These are phyloP conservation scores for Illadopsis cleaveri DNA, from an alignment of 2,113 vertebrate genomes.

Conservation along the genomic window DNA sequence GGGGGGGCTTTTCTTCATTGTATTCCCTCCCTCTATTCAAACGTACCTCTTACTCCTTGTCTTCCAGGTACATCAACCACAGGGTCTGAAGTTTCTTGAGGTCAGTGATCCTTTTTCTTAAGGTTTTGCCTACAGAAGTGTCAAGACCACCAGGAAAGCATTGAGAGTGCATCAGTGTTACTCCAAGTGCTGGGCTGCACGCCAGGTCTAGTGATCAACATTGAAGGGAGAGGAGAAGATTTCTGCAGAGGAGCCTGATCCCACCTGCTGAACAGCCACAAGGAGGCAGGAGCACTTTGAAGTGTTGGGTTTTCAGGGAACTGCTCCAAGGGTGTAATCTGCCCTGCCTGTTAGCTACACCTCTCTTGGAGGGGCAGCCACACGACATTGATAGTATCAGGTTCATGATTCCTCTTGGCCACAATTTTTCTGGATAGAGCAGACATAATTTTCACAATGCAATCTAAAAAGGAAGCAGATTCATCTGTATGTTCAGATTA, in stretches of 20 bases:
- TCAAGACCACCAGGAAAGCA: not conserved
- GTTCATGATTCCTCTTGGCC: not conserved
- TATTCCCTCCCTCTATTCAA: not conserved
- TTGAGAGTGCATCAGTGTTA: not conserved
- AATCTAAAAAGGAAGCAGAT: not conserved
- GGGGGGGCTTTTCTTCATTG: not conserved
- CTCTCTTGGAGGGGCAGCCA: not conserved
- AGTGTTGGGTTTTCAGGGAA: not conserved
- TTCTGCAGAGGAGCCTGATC: not conserved
- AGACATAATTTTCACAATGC: not conserved
- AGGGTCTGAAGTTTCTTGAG: not conserved
- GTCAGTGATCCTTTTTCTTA: not conserved
- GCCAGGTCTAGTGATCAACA: not conserved
- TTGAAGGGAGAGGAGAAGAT: not conserved
- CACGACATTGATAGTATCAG: not conserved
- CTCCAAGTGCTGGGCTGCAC: fast-evolving
- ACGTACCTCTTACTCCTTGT: not conserved
- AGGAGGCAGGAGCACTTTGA: not conserved
- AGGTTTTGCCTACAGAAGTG: not conserved
- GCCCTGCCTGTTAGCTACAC: not conserved
- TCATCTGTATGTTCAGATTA: not conserved
- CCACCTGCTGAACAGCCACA: not conserved
- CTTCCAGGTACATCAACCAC: not conserved
- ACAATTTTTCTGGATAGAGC: not conserved
- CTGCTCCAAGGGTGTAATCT: not conserved